Conservation (phyloP, 2,888 invertebrate genomes). For the Melipona beecheii region DNA sequence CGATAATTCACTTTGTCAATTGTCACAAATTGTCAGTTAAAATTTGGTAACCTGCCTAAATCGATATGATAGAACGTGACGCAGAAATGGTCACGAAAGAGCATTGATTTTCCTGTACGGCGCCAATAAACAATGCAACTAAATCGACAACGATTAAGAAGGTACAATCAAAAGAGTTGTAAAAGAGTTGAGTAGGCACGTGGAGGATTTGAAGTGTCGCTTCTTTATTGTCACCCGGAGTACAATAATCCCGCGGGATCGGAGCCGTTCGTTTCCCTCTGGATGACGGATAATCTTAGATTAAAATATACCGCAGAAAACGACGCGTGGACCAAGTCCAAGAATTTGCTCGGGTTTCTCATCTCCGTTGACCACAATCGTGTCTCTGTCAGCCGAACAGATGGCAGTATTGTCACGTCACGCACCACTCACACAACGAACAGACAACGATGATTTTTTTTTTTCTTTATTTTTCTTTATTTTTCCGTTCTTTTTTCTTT, state of each 20-base stretch:
- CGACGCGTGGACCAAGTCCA: background rate
- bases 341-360: background rate
- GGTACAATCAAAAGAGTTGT: background rate
- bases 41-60: too few species aligned
- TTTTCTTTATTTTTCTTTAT: background rate
- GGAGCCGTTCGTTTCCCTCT: constrained; percentile 51
- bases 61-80: too few species aligned
- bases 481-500: too few species aligned
- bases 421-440: constrained; percentile 70
- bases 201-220: background rate
- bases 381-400: constrained; percentile 67
- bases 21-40: too few species aligned
- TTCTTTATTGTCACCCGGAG: constrained; percentile 53
- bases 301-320: constrained; percentile 35
- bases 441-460: constrained; percentile 53
- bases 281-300: constrained; percentile 40
- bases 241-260: constrained; percentile 60
- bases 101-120: too few species aligned
- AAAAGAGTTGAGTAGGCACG: background rate
- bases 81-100: too few species aligned
- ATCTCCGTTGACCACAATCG: background rate
- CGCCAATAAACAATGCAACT: background rate
- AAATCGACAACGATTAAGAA: background rate
- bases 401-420: constrained; percentile 79
- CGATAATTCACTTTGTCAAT: too few species aligned